Evolutionary conservation across 30 jellyfish, hydroid and myxozoan genomes (phyloP), one percentile per base, ranked within the genome.

Genomic region (Aurelia aurita complex sp. Pacific): DNA sequence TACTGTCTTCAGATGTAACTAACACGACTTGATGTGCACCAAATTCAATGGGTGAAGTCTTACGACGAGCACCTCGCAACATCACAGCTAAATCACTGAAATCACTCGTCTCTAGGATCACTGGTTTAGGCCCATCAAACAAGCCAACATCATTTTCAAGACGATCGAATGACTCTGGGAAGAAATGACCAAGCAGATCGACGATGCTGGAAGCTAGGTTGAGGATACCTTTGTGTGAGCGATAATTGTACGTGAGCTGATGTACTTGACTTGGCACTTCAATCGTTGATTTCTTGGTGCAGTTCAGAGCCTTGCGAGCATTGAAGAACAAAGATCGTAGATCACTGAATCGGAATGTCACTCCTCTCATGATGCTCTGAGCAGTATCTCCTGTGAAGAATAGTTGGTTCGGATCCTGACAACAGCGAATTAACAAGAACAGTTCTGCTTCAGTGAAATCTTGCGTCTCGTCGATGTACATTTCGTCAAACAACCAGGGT

Each of bases 311-410:
- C 35, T 86, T 76, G 34, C 53, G 42, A 7, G 96, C 96, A 50
- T 52, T 52, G 86, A 35, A 70, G 60, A 87, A 88, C 87, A 92
- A 77, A 2, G 97, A 77, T 12, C 77, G 71, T 50, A 92, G 82
- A 73, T 92, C 98, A 53, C 88, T 79, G 87, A 92, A 92, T 33
- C 98, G 46, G 85, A 92, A 92, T 2, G 98, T 67, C 35, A 92
- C 92, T 1, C 98, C 98, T 46, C 96, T 67, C 89, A 82, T 81
- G 53, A 92, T 92, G 77, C 97, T 86, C 61, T 92, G 98, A 5
- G 98, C 98, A 15, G 98, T 92, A 67, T 92, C 98, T 0, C 98
- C 98, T 10, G 98, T 83, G 75, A 92, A 79, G 63, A 92, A 92
- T 88, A 92, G 59, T 64, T 74, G 93, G 43, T 92, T 87, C n/a